Evolutionary conservation across 2,113 vertebrate genomes (phyloP).

Genomic region (Leptocoma aspasia): DNA sequence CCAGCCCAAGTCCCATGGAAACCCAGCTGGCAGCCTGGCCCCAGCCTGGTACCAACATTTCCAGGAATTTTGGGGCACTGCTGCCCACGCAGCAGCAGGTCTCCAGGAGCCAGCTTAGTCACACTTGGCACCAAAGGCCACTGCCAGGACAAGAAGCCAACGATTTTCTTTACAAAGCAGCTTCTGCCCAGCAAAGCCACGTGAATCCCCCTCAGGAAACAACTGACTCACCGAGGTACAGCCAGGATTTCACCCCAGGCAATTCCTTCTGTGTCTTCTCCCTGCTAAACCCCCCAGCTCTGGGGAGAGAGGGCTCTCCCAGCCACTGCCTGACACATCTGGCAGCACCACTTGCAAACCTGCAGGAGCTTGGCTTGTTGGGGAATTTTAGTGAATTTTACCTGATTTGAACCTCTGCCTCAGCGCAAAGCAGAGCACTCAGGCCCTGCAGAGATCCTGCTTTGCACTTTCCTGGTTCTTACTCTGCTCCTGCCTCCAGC

Average conservation of each 20-base stretch:
- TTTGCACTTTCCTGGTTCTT: neutral
- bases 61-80: neutral
- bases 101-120: neutral
- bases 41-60: accelerated
- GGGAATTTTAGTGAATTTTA: neutral
- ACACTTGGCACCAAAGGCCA: neutral
- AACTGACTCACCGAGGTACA: accelerated
- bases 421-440: neutral
- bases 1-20: neutral
- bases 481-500: neutral
- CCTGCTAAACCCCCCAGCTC: accelerated
- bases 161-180: neutral
- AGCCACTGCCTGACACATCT: accelerated
- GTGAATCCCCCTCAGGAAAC: neutral
- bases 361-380: neutral
- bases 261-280: neutral
- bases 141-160: neutral
- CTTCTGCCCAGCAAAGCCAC: neutral
- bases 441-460: neutral
- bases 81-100: accelerated
- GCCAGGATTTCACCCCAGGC: accelerated
- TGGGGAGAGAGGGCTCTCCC: neutral
- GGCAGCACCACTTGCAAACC: accelerated
- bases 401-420: neutral
- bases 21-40: neutral